Base-by-base conservation (phyloP, 2,113 vertebrate species). In the Mus pahari region DNA sequence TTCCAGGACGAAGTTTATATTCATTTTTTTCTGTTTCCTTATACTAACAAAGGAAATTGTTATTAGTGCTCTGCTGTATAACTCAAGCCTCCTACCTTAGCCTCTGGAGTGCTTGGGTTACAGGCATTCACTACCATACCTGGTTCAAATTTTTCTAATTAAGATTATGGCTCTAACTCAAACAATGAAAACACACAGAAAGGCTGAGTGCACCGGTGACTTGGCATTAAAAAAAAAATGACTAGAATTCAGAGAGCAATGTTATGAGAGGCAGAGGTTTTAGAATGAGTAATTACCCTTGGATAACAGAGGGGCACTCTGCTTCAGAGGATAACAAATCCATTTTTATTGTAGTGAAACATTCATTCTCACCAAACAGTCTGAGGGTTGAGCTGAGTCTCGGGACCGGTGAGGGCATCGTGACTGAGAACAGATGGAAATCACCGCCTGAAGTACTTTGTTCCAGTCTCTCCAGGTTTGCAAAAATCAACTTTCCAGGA, bases 111-210 rank as follows among this genome's bases (percentile, higher is more conserved):
- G 39, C 53, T 42, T 39, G 70, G n/a, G 70, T 70, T 70, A n/a
- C 3, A 87, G 45, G 53, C 66, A 88, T 71, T 68, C 50, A 42
- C 68, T 36, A 55, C 20, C 16, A 33, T 42, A 31, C 53, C 24
- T 75, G n/a, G 16, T 55, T 89, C 87, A n/a, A 26, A 50, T 55
- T 88, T 64, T 78, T 62, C 60, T 71, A 62, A 93, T 66, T 74
- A 78, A 84, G 50, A 74, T 74, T 89, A 71, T 50, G 53, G 58
- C 48, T 8, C 48, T 20, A 96, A 83, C 53, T n/a, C 58, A 93
- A 74, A 39, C n/a, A 55, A 96, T 13, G 45, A 79, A 88, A 55
- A 89, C 39, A 86, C 62, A 92, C 22, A 83, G n/a, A 26, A 95
- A 58, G 31, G 71, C 58, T 55, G 14, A 90, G 42, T 12, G 42